Base-by-base conservation (phyloP, 2,113 vertebrate genomes). In the Pseudois nayaur region DNA sequence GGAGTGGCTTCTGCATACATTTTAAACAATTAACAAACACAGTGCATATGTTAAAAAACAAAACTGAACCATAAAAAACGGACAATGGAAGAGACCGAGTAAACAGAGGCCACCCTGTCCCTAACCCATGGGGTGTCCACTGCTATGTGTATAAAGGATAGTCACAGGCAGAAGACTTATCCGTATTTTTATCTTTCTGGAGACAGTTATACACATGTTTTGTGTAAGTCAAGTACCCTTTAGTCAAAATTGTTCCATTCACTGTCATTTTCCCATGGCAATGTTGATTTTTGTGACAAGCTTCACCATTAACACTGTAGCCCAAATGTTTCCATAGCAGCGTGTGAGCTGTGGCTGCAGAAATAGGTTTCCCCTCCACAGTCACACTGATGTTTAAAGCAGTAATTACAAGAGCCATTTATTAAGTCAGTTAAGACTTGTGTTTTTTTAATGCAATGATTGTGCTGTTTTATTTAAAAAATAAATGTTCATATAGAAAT, bases 281-380 rank as follows among this genome's bases (percentile, higher is more conserved):
- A 40, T 48, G 91, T 45, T 97, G 95, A 97, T 96, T 94, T 97
- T 94, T 89, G 91, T 97, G 97, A 98, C 97, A 97, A 93, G 96
- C 62, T 92, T 81, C 93, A 23, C 83, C 13, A 60, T 95, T 83
- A 88, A 17, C 60, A 1, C n/a, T 31, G 67, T 76, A 91, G 78
- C 94, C 96, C 97, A 97, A 97, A 93, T 96, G 97, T 98, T 97
- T 71, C 98, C 93, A 98, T 97, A 97, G 96, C 52, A 98, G 95
- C 94, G 0, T 9, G 21, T 48, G 89, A 97, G 89, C 97, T 57
- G 62, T 67, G 55, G 86, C 78, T 93, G 71, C 89, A 93, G 82
- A 81, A 60, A 36, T 19, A 59, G 52, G 31, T 76, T 76, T 84
- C 48, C 82, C 89, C 14, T 93, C 50, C 71, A 19, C 52, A 36